Percentiles rank a stretch among this genome's conserved stretches.
These are phyloP conservation scores for Collichthys lucidus DNA, from an alignment of 2,113 vertebrate genomes.

Conservation along the genomic window DNA sequence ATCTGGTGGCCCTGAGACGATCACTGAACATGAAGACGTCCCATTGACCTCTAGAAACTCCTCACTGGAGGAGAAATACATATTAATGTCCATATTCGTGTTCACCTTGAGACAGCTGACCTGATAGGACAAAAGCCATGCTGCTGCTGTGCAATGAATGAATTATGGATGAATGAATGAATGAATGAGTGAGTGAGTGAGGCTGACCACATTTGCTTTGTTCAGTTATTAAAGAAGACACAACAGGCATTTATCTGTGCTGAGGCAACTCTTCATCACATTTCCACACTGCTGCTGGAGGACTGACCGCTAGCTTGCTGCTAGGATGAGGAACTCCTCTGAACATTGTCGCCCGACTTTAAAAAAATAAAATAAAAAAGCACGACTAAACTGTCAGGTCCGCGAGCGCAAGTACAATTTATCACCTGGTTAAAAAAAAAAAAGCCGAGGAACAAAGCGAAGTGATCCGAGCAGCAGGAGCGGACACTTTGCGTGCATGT, in stretches of 20 bases:
- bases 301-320: slow-evolving; percentile 27
- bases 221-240: not conserved
- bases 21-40: not conserved
- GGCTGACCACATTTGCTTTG: slow-evolving; percentile 10
- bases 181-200: too few species aligned
- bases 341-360: not conserved
- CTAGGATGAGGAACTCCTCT: slow-evolving; percentile 19
- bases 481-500: slow-evolving; percentile 38
- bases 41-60: not conserved
- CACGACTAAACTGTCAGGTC: not conserved
- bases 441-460: slow-evolving; percentile 42
- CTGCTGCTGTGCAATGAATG: not conserved
- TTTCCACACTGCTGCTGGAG: not conserved
- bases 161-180: not conserved
- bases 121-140: not conserved
- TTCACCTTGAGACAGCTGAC: not conserved
- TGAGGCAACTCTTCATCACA: slow-evolving; percentile 3
- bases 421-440: slow-evolving; percentile 40
- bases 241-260: not conserved
- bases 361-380: not conserved
- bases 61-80: too few species aligned
- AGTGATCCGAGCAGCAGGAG: slow-evolving; percentile 19
- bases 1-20: too few species aligned
- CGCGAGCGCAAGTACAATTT: not conserved
- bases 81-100: too few species aligned